Evolutionary conservation across 2,797 vertebrate species (phyloP).

Genomic region (Coranthus polyacanthus): DNA sequence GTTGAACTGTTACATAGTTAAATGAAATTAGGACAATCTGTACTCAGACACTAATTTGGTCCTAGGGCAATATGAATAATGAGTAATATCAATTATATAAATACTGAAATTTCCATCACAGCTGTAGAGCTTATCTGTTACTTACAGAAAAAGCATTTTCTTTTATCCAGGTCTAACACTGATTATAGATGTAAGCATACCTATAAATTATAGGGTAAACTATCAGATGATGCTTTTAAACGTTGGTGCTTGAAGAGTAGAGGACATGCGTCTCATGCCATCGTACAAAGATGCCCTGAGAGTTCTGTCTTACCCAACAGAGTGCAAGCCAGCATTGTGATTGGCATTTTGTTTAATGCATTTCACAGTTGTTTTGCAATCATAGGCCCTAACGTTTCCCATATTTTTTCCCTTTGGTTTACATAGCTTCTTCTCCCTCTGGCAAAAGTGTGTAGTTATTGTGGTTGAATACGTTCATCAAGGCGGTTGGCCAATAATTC

Average conservation of each 20-base stretch:
- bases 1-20: no score
- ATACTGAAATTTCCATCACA: no score
- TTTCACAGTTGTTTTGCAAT: slow-evolving; percentile 46
- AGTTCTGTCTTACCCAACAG: slow-evolving; percentile 8
- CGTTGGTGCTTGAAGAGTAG: neutral
- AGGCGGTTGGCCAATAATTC: neutral
- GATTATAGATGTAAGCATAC: no score
- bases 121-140: no score
- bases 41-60: no score
- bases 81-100: no score
- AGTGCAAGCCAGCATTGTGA: slow-evolving; percentile 31
- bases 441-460: slow-evolving; percentile 3
- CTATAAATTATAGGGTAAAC: neutral
- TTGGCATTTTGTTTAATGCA: slow-evolving; percentile 34
- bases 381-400: neutral
- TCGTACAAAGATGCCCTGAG: slow-evolving; percentile 44
- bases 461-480: neutral
- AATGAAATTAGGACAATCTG: no score
- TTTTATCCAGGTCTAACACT: no score
- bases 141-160: no score
- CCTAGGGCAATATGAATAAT: no score
- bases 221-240: slow-evolving; percentile 1
- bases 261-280: slow-evolving; percentile 2
- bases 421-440: slow-evolving; percentile 3
- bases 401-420: neutral